These are phyloP conservation scores for Amphibalanus amphitrite DNA, from an alignment of 1,140 invertebrate species.

Conservation along the genomic window DNA sequence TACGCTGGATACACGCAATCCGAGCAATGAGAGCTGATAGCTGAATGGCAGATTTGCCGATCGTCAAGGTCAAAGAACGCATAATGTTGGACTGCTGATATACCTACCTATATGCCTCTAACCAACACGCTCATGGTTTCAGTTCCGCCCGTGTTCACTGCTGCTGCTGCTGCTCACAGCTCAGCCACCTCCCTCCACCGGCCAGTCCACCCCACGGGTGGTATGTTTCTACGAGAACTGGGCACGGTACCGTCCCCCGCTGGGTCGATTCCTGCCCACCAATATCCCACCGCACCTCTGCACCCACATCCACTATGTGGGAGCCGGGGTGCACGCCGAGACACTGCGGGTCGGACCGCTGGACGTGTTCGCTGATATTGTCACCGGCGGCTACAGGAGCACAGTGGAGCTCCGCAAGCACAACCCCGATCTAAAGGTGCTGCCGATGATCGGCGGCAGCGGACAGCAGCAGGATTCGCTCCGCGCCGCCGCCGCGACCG, in stretches of 20 bases:
- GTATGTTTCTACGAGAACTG: constrained; percentile 96
- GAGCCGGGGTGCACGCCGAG: neutral
- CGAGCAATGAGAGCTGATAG: too few species aligned
- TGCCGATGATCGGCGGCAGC: neutral
- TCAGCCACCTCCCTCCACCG: too few species aligned
- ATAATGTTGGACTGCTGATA: too few species aligned
- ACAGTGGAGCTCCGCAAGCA: neutral
- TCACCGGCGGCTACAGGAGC: neutral
- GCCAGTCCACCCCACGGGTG: constrained; percentile 23
- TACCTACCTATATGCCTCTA: too few species aligned
- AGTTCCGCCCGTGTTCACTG: too few species aligned
- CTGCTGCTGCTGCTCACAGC: neutral
- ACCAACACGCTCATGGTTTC: too few species aligned
- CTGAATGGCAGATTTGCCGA: too few species aligned
- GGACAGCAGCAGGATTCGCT: neutral
- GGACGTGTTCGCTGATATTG: neutral
- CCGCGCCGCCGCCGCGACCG: neutral
- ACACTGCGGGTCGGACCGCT: neutral
- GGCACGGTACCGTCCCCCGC: constrained; percentile 51
- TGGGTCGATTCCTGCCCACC: neutral
- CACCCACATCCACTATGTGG: neutral
- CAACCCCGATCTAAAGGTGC: neutral
- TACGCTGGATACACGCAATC: too few species aligned
- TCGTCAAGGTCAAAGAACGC: too few species aligned
- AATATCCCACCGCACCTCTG: constrained; percentile 3